Conservation (phyloP, 2,797 vertebrate genomes). For the Enteromius fasciolatus region DNA sequence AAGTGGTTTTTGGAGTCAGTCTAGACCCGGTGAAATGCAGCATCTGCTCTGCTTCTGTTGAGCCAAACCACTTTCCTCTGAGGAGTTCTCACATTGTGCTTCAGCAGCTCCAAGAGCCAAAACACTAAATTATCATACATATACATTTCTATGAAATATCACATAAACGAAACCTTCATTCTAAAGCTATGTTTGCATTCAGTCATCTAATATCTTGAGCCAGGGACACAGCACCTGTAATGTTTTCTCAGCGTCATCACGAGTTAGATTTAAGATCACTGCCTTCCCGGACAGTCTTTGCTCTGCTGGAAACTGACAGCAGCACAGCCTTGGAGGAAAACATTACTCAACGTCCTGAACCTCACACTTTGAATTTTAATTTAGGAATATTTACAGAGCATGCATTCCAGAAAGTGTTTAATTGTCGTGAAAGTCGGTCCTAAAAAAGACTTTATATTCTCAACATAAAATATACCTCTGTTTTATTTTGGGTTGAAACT, state of each 20-base stretch:
- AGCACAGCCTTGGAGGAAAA: background rate
- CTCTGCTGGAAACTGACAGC: constrained; percentile 7
- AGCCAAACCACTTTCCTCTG: constrained; percentile 36
- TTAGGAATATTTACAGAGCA: constrained; percentile 4
- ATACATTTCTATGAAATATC: constrained; percentile 21
- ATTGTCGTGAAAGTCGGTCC: background rate
- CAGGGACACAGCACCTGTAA: background rate
- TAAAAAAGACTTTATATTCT: background rate
- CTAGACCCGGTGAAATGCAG: constrained; percentile 15
- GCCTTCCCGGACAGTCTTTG: background rate
- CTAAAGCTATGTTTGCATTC: constrained; percentile 4
- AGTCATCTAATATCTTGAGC: background rate
- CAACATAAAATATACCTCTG: background rate
- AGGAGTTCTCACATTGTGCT: constrained; percentile 39
- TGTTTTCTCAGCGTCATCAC: constrained; percentile 1
- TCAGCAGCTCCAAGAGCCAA: background rate
- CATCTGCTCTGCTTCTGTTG: constrained; percentile 16
- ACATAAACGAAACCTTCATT: background rate
- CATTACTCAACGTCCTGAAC: background rate
- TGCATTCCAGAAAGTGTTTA: background rate
- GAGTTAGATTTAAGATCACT: constrained; percentile 21
- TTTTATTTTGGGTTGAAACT: constrained; percentile 17
- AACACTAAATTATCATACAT: background rate
- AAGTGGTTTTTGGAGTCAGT: constrained; percentile 6
- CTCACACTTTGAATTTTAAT: background rate